A percentile compares a stretch with the other conserved stretches of the same genome.
phyloP scores from a whole-genome alignment of 2,797 vertebrate genomes.

The Botia kubotai region DNA sequence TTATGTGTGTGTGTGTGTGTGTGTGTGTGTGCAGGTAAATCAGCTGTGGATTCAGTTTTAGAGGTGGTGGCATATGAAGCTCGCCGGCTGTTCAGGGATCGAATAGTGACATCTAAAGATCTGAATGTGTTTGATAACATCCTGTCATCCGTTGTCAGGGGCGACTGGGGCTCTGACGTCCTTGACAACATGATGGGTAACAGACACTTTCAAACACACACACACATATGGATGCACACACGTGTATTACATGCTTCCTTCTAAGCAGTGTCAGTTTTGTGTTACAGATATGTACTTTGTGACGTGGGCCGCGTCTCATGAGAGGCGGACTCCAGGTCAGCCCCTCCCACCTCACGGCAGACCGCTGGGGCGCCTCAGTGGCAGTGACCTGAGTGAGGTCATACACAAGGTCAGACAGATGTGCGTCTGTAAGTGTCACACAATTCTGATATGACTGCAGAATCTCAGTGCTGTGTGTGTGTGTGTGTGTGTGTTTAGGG shows the following conservation, averaged over 20 bases:
- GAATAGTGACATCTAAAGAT: conserved; percentile 88
- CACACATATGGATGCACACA: background rate
- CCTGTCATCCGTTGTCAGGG: conserved; percentile 87
- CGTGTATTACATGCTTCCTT: background rate
- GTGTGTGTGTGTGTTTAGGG: conserved; percentile 75
- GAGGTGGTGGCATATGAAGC: conserved; percentile 93
- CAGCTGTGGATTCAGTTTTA: conserved; percentile 85
- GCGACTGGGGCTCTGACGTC: conserved; percentile 90
- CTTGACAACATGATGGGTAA: conserved; percentile 91
- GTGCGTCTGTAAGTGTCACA: background rate
- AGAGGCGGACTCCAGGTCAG: conserved; percentile 80
- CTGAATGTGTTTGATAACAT: conserved; percentile 89
- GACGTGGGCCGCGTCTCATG: conserved; percentile 86
- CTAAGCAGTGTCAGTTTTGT: background rate
- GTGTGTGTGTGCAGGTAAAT: conserved; percentile 70
- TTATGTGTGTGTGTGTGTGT: conserved; percentile 31
- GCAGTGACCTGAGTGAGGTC: conserved; percentile 86
- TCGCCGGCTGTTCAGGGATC: conserved; percentile 89
- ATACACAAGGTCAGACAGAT: conserved; percentile 86
- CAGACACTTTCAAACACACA: no score
- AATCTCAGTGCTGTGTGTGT: background rate
- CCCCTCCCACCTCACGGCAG: conserved; percentile 88
- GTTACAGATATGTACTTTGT: conserved; percentile 89
- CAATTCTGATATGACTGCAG: background rate
- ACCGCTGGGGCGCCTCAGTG: conserved; percentile 85